Conservation (phyloP, 2,113 vertebrate species). For the Bubo scandiacus region DNA sequence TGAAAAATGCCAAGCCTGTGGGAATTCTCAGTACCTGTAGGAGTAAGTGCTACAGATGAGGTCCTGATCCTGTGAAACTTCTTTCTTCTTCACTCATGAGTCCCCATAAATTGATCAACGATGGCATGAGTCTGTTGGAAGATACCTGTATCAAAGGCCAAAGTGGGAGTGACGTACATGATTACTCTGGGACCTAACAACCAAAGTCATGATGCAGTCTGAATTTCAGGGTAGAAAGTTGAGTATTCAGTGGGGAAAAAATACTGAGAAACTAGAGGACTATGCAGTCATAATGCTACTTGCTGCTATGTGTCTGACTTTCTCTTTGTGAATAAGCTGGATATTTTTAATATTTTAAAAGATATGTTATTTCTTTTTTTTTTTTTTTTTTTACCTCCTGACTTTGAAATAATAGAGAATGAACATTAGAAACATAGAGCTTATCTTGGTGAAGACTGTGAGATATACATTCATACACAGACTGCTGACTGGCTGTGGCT, state of each 20-base stretch:
- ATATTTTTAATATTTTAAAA: not conserved
- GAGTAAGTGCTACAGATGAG: conserved; percentile 16
- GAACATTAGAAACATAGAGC: not conserved
- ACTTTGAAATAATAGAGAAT: not conserved
- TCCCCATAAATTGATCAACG: not conserved
- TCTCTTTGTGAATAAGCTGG: not conserved
- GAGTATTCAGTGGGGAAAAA: not conserved
- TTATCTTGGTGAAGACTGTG: not conserved
- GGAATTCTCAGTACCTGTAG: conserved; percentile 26
- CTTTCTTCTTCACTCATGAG: not conserved
- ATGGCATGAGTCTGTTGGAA: not conserved
- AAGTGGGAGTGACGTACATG: not conserved
- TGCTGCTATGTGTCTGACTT: not conserved
- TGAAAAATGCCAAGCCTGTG: not conserved
- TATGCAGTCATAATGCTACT: not conserved
- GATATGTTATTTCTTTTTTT: not conserved
- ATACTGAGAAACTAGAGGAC: not conserved
- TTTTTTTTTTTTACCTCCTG: not conserved
- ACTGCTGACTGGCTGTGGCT: not conserved
- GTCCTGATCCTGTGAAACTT: conserved; percentile 19
- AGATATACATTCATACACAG: not conserved
- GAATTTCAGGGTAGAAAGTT: not conserved
- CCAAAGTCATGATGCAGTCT: not conserved
- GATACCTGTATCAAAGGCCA: not conserved
- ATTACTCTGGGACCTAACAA: not conserved